These are phyloP conservation scores for Adelphocoris suturalis DNA, from an alignment of 2,888 invertebrate genomes.

Conservation along the genomic window DNA sequence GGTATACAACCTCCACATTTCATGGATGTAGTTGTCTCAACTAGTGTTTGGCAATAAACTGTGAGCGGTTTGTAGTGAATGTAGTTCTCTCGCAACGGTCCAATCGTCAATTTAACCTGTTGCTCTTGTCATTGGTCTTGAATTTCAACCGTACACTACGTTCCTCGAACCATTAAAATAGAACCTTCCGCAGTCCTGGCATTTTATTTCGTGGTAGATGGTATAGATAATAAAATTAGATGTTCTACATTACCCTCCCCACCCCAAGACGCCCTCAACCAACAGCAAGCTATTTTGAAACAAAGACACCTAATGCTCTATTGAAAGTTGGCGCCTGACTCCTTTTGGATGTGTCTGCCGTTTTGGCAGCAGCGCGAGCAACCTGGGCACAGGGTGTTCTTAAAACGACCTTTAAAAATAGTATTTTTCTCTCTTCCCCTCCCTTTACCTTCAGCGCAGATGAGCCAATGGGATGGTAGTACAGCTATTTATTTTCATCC, in stretches of 20 bases:
- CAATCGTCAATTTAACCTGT: neutral
- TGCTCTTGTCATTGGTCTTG: neutral
- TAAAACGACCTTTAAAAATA: slow-evolving; percentile 62
- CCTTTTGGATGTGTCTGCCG: slow-evolving; percentile 61
- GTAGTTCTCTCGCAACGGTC: no score
- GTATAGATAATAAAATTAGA: neutral
- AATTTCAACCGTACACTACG: neutral
- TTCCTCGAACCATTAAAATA: neutral
- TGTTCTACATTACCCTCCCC: slow-evolving; percentile 37
- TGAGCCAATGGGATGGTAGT: slow-evolving; percentile 22
- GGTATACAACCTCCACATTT: no score
- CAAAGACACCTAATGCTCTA: slow-evolving; percentile 68
- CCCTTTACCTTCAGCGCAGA: slow-evolving; percentile 8
- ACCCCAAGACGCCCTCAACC: neutral
- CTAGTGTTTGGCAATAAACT: no score
- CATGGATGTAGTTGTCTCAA: no score
- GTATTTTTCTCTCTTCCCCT: slow-evolving; percentile 53
- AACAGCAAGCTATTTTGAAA: slow-evolving; percentile 60
- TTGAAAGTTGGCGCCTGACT: slow-evolving; percentile 67
- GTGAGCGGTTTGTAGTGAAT: no score
- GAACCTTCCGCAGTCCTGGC: neutral
- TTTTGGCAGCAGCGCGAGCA: slow-evolving; percentile 56
- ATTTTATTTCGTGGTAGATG: neutral
- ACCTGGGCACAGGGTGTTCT: slow-evolving; percentile 52
- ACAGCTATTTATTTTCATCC: slow-evolving; percentile 39